Evolutionary conservation across 2,797 vertebrate genomes (phyloP).

Genomic region (Stomatorhinus walkeri): DNA sequence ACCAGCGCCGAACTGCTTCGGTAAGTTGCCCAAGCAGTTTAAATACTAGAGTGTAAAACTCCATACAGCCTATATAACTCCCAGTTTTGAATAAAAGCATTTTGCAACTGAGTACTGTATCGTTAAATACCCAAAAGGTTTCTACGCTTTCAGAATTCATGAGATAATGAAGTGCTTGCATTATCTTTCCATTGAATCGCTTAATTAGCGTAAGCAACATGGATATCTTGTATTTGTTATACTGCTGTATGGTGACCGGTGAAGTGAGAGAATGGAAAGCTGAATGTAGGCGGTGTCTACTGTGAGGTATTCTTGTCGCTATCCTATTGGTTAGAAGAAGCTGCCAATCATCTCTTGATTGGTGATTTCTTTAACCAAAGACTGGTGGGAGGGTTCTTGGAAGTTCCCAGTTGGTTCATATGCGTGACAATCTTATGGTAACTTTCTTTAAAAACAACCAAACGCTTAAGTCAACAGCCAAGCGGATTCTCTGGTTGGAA

Average conservation of each 20-base stretch:
- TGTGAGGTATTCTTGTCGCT: conserved; percentile 56
- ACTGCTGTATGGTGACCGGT: not conserved
- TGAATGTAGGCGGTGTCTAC: conserved; percentile 7
- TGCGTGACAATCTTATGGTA: conserved; percentile 6
- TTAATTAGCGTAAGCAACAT: not conserved
- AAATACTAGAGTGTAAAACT: not conserved
- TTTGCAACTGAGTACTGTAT: not conserved
- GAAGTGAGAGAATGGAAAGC: not conserved
- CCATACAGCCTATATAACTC: not conserved
- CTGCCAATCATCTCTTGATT: conserved; percentile 29
- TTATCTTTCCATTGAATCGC: not conserved
- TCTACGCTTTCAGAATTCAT: not conserved
- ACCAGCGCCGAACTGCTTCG: not conserved
- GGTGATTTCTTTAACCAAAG: conserved; percentile 31
- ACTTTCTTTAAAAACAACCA: not conserved
- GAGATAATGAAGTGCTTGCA: not conserved
- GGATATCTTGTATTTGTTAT: not conserved
- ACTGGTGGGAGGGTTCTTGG: fast-evolving
- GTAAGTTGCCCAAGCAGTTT: not conserved
- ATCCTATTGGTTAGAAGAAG: conserved; percentile 38
- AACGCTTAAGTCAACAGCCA: conserved; percentile 18
- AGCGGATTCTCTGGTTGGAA: conserved; percentile 38
- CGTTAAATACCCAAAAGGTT: not conserved
- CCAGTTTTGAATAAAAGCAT: not conserved
- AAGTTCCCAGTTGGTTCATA: conserved; percentile 19